Percentiles rank a stretch among this genome's conserved stretches.
phyloP scores from a whole-genome alignment of 2,797 vertebrate species.

The Taenioides sp. region DNA sequence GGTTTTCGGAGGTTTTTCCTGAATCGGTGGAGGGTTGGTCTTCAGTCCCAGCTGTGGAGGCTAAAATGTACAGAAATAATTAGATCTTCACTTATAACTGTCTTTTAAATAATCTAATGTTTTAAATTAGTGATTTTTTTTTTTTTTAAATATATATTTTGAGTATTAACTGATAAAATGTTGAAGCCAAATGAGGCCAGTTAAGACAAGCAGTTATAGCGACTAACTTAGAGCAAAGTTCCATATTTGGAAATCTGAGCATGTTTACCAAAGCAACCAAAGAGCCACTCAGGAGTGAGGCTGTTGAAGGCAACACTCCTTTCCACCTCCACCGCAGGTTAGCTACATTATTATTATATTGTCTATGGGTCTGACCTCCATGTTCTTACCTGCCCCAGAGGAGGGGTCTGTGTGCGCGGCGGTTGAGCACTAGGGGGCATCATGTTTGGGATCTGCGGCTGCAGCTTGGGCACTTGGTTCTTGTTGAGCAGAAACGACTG shows the following conservation, averaged over 20 bases:
- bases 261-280: no score
- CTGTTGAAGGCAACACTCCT: no score
- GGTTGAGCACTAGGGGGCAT: slow-evolving; percentile 88
- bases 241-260: no score
- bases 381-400: slow-evolving; percentile 89
- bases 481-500: slow-evolving; percentile 96
- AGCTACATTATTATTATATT: neutral
- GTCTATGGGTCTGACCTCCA: neutral
- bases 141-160: no score
- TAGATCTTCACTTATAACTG: no score
- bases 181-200: no score
- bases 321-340: no score
- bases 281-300: no score
- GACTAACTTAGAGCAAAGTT: neutral
- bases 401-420: slow-evolving; percentile 69
- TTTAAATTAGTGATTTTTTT: no score
- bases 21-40: slow-evolving; percentile 95
- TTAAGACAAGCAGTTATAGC: no score
- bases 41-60: slow-evolving; percentile 96
- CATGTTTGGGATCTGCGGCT: slow-evolving; percentile 90
- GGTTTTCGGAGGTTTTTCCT: slow-evolving; percentile 93
- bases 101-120: no score
- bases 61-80: slow-evolving; percentile 28
- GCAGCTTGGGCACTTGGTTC: slow-evolving; percentile 97
- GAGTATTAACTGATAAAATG: neutral